A percentile compares a stretch with the other conserved stretches of the same genome.
phyloP scores from a whole-genome alignment of 1,140 invertebrate genomes.

The Zaprionus capensis region DNA sequence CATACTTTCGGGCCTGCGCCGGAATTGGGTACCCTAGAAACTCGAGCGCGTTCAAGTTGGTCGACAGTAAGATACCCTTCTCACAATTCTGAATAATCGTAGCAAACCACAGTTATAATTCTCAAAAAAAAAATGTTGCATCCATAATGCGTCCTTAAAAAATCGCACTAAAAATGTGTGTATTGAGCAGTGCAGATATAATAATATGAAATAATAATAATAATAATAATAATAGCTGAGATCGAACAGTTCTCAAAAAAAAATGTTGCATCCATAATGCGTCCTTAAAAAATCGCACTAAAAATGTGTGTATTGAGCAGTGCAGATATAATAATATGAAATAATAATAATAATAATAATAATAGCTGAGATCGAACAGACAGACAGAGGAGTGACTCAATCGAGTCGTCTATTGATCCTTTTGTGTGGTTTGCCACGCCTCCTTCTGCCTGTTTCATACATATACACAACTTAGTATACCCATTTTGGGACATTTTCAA shows the following conservation, averaged over 20 bases:
- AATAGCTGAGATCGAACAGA: neutral
- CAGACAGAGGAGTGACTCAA: neutral
- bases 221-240: neutral
- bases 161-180: neutral
- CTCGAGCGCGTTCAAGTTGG: too few relatives aligned
- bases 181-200: too few relatives aligned
- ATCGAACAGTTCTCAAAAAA: neutral
- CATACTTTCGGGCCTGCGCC: slow-evolving; percentile 29
- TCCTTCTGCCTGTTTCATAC: neutral
- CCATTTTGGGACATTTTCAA: neutral
- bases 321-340: too few relatives aligned
- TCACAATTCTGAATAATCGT: too few relatives aligned
- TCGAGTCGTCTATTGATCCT: neutral
- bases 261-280: too few relatives aligned
- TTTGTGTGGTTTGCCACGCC: neutral
- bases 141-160: too few relatives aligned
- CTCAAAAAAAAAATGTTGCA: too few relatives aligned
- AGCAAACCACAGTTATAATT: too few relatives aligned
- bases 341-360: neutral
- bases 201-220: too few relatives aligned
- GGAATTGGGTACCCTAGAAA: neutral
- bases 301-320: neutral
- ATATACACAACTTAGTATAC: neutral
- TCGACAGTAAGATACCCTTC: too few relatives aligned
- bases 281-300: too few relatives aligned